Conservation (phyloP, 2,113 vertebrate genomes). For the Osmerus eperlanus region DNA sequence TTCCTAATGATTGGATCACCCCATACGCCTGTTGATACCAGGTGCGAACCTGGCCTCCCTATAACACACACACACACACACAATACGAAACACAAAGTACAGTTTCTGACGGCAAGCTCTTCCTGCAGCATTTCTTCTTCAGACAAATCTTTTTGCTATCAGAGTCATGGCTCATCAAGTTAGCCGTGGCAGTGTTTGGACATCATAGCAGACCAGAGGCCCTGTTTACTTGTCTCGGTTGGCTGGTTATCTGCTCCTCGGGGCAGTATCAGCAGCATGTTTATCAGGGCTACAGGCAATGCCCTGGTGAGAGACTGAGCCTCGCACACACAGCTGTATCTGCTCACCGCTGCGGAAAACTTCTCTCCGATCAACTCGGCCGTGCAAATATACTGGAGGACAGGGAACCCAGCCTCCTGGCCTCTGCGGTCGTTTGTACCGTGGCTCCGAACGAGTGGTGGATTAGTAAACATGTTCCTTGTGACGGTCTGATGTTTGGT, state of each 20-base stretch:
- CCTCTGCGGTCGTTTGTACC: neutral
- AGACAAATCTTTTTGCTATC: constrained; percentile 12
- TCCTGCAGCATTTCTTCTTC: constrained; percentile 33
- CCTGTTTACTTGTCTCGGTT: constrained; percentile 35
- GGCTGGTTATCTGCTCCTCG: constrained; percentile 45
- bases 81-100: too few relatives aligned
- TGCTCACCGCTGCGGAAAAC: neutral
- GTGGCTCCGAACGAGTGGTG: neutral
- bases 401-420: neutral
- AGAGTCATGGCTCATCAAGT: neutral
- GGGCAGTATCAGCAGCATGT: constrained; percentile 1
- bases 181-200: constrained; percentile 28
- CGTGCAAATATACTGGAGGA: neutral
- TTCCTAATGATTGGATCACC: too few relatives aligned
- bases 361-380: neutral
- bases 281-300: constrained; percentile 15
- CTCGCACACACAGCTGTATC: neutral
- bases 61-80: too few relatives aligned
- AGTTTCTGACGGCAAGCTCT: too few relatives aligned
- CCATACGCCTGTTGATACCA: too few relatives aligned
- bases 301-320: constrained; percentile 7
- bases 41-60: too few relatives aligned
- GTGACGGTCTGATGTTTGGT: too few relatives aligned
- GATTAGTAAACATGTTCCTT: neutral
- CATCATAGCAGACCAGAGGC: constrained; percentile 31